Conservation (phyloP, 1,140 invertebrate species). For the Drosophila punjabiensis region DNA sequence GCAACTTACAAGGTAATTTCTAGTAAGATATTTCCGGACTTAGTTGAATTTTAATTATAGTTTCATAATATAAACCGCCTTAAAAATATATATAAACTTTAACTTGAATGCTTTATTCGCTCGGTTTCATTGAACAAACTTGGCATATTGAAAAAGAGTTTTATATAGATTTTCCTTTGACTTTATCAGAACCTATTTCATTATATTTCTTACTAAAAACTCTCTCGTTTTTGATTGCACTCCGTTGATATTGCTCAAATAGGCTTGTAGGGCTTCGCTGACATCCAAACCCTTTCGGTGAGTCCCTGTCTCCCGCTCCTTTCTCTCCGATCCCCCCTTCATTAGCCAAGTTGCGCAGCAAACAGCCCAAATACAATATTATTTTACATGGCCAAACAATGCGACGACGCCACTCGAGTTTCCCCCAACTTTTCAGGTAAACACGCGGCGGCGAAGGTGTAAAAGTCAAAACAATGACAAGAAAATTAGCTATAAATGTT, state of each 20-base stretch:
- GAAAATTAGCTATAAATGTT: constrained; percentile 69
- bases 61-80: not conserved
- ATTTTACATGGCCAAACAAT: constrained; percentile 76
- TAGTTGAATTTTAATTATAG: not conserved
- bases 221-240: not conserved
- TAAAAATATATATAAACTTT: not conserved
- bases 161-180: not conserved
- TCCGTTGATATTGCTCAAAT: not conserved
- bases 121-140: not conserved
- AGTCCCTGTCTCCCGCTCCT: not conserved
- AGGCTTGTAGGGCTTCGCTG: constrained; percentile 42
- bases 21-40: not conserved
- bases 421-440: constrained; percentile 43
- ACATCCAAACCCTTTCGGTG: constrained; percentile 28
- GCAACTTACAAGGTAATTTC: not conserved
- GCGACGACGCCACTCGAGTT: constrained; percentile 47
- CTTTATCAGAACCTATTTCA: not conserved
- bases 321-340: constrained; percentile 38
- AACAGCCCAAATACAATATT: constrained; percentile 69
- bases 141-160: too few relatives aligned
- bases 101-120: not conserved
- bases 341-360: constrained; percentile 57
- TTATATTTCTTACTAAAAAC: not conserved
- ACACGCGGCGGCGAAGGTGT: constrained; percentile 60
- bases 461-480: constrained; percentile 69